These are phyloP conservation scores for Micropoecilia bifurca DNA, from an alignment of 2,797 vertebrate genomes.

Conservation along the genomic window DNA sequence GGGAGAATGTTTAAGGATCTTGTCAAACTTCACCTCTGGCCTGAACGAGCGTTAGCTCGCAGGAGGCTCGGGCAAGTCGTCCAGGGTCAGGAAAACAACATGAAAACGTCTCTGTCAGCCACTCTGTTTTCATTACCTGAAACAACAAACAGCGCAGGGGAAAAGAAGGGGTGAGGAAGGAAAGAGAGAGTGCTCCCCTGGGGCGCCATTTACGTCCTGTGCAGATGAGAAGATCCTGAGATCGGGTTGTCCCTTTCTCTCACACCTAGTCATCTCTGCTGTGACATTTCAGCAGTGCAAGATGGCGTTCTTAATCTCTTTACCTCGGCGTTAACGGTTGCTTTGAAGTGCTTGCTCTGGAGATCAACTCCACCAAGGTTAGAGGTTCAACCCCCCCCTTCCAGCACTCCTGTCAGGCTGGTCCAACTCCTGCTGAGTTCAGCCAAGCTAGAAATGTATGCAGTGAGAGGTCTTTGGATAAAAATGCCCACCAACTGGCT, in stretches of 20 bases:
- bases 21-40: constrained; percentile 76
- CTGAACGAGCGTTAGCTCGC: constrained; percentile 61
- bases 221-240: constrained; percentile 72
- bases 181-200: constrained; percentile 68
- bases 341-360: constrained; percentile 8
- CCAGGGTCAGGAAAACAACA: constrained; percentile 71
- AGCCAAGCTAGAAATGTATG: constrained; percentile 58
- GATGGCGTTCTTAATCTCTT: not conserved
- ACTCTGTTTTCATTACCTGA: constrained; percentile 83
- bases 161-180: constrained; percentile 59
- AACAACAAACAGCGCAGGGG: constrained; percentile 71
- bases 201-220: constrained; percentile 74
- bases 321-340: not conserved
- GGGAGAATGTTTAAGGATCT: constrained; percentile 54
- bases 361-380: constrained; percentile 17
- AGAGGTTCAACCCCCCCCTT: constrained; percentile 43
- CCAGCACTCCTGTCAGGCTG: constrained; percentile 21
- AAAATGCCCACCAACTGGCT: constrained; percentile 63
- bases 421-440: constrained; percentile 44
- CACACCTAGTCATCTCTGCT: not conserved
- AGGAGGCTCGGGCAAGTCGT: constrained; percentile 74
- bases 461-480: constrained; percentile 50
- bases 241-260: constrained; percentile 18
- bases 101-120: constrained; percentile 76
- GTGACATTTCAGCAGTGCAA: not conserved